Evolutionary conservation across 2,888 invertebrate species (phyloP).

Genomic region (Lochmaea crataegi): DNA sequence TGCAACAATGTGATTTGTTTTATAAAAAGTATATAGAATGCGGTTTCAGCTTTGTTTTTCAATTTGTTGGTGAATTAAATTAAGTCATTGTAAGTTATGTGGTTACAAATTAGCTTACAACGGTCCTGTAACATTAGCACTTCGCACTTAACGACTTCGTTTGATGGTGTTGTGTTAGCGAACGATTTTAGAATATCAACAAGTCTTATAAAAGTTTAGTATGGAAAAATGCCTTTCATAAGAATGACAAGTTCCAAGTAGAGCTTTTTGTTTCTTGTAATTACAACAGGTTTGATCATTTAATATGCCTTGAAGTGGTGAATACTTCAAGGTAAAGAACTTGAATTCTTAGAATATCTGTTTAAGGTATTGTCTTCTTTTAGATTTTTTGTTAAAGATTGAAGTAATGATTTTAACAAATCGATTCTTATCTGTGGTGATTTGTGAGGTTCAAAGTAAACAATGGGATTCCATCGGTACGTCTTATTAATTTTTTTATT

Average conservation of each 20-base stretch:
- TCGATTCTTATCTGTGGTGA: neutral
- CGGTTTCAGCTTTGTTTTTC: too few species aligned
- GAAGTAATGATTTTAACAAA: neutral
- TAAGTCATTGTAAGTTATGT: neutral
- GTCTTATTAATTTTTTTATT: too few species aligned
- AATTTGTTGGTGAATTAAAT: neutral
- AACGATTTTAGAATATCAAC: slow-evolving; percentile 10
- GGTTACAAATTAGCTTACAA: neutral
- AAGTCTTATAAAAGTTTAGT: neutral
- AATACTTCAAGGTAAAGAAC: neutral
- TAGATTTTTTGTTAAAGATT: neutral
- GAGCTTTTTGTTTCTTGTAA: neutral
- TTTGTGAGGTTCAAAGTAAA: neutral
- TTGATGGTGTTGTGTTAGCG: neutral
- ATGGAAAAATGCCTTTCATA: neutral
- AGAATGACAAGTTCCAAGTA: neutral
- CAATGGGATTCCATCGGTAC: neutral
- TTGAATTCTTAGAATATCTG: neutral
- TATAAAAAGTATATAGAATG: neutral
- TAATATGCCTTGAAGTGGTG: slow-evolving; percentile 7
- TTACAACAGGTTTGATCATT: neutral
- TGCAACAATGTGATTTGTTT: too few species aligned
- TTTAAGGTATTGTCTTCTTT: slow-evolving; percentile 9
- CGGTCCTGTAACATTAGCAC: neutral
- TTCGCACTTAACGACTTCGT: neutral